Evolutionary conservation across 2,797 vertebrate species (phyloP).

Genomic region (Poeciliopsis paucimaculata): DNA sequence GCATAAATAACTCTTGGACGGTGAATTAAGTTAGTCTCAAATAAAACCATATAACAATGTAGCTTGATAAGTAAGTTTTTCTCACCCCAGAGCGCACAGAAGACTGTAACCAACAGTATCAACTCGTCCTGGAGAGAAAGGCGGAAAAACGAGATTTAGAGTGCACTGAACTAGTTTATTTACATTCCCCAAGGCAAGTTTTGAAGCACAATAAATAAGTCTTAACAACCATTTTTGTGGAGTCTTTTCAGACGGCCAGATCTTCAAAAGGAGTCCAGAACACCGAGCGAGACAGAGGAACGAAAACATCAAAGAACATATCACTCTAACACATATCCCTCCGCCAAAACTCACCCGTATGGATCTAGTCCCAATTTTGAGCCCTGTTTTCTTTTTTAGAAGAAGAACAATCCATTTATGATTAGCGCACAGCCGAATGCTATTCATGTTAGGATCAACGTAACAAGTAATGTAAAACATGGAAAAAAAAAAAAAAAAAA

Average conservation of each 20-base stretch:
- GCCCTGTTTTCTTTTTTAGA: not conserved
- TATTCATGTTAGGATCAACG: not conserved
- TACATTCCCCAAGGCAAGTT: not conserved
- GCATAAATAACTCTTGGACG: not conserved
- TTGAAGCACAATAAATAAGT: not conserved
- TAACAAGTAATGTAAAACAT: not conserved
- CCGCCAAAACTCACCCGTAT: not conserved
- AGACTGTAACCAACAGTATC: not conserved
- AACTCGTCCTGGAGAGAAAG: not conserved
- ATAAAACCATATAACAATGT: not conserved
- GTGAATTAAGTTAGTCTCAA: not conserved
- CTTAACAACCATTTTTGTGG: not conserved
- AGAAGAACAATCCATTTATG: not conserved
- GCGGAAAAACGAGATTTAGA: not conserved
- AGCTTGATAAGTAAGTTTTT: not conserved
- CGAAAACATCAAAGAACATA: not conserved
- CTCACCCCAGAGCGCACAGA: slow-evolving; percentile 1
- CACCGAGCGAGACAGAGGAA: not conserved
- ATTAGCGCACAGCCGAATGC: not conserved
- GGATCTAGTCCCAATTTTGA: not conserved
- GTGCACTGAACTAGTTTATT: not conserved
- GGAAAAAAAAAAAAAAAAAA: not conserved
- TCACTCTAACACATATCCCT: not conserved
- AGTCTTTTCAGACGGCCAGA: not conserved
- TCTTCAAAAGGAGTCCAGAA: not conserved